A percentile compares a stretch with the other conserved stretches of the same genome.
Conservation (phyloP, 2,888 invertebrate genomes). For the Blastobasis lacticolella region DNA sequence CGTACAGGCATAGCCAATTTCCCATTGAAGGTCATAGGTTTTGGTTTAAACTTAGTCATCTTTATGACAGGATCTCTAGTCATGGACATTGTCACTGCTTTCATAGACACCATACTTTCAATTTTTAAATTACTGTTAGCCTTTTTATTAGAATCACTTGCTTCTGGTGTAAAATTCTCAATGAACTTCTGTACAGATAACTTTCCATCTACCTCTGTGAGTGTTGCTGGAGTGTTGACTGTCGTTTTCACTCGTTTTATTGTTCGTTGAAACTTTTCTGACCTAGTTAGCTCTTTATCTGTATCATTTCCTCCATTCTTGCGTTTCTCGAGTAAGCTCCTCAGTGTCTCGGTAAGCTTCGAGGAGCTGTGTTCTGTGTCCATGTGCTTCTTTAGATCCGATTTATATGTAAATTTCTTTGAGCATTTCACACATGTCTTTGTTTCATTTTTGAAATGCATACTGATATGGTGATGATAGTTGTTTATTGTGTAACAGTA, state of each 20-base stretch:
- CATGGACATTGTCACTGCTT: conserved; percentile 10
- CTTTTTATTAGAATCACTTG: conserved; percentile 14
- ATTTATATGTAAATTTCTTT: conserved; percentile 30
- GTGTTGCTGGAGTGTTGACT: conserved; percentile 19
- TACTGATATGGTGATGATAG: conserved; percentile 47
- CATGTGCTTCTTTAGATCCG: conserved; percentile 36
- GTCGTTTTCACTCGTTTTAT: conserved; percentile 32
- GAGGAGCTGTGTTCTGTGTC: conserved; percentile 37
- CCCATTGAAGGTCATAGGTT: neutral
- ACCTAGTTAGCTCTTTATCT: conserved; percentile 10
- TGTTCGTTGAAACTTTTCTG: conserved; percentile 31
- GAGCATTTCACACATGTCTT: conserved; percentile 53
- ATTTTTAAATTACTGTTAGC: conserved; percentile 15
- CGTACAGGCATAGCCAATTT: conserved; percentile 40
- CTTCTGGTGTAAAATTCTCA: conserved; percentile 52
- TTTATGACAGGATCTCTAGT: conserved; percentile 29
- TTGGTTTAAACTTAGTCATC: conserved; percentile 33
- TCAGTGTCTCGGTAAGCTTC: conserved; percentile 49
- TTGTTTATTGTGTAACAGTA: conserved; percentile 59
- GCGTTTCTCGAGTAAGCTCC: conserved; percentile 40
- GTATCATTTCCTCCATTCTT: conserved; percentile 18
- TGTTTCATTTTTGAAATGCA: conserved; percentile 33
- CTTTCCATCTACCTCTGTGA: conserved; percentile 25
- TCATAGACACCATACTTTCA: conserved; percentile 23
- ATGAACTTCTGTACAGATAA: conserved; percentile 51